Evolutionary conservation across 1,140 invertebrate species (phyloP), one percentile per base, ranked within the genome.

Genomic region (Tetramorium alpestre): DNA sequence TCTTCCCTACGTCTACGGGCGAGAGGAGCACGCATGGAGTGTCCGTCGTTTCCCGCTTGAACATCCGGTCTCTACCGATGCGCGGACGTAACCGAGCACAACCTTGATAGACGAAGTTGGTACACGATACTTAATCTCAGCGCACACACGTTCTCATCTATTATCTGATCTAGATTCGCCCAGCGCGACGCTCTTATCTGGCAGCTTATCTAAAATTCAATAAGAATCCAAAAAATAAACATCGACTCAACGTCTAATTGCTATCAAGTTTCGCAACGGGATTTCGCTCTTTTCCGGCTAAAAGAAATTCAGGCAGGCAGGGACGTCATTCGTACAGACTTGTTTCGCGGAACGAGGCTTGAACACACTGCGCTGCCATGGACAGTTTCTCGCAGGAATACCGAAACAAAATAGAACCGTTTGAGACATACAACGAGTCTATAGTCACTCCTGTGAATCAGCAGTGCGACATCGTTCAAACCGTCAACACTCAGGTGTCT

Each of bases 371-470:
- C 49, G 16, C 56, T 38, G 92, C 69, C 67, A 95, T 95, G 94
- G 94, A 95, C 86, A 94, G 85, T 88, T 95, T 93, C 88, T 73
- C 93, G 6, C 93, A 93, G 22, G 93, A 92, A 25, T 95, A 93
- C 69, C 93, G 94, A 51, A 91, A 89, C 41, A 95, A 95, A 80
- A 94, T 95, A 44, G 95, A 95, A 77, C 91, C 86, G 56, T 95
- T 95, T 69, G 95, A 95, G n/a, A 89, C 93, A 0, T 95, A 95
- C 8, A 11, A 41, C 3, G 77, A 81, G 8, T 25, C 77, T 67
- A 93, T 94, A 44, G 94, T 95, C 11, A 93, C 94, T 22, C 69
- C 89, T 56, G 73, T 89, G 11, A 87, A 86, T 85, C 92, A 93
- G 47, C 92, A 93, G 49, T 87, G 90, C 77, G 92, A 94, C 54